A percentile compares a stretch with the other conserved stretches of the same genome.
Evolutionary conservation across 2,797 vertebrate genomes (phyloP).

Genomic region (Arctocebus calabarensis): DNA sequence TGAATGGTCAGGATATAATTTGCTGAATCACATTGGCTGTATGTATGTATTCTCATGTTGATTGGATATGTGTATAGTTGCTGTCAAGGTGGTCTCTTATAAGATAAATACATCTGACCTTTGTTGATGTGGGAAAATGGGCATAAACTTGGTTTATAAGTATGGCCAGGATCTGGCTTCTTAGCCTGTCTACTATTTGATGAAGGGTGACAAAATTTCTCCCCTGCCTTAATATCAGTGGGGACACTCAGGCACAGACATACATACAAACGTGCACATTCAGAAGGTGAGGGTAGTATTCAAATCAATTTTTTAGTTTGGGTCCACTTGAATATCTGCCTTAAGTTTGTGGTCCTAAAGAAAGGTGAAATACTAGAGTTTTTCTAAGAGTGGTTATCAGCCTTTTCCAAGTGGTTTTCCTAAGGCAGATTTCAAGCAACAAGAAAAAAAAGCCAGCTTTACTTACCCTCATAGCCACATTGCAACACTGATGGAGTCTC

Average conservation of each 20-base stretch:
- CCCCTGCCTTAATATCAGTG: neutral
- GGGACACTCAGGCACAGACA: neutral
- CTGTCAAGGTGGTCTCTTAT: neutral
- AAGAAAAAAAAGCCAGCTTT: neutral
- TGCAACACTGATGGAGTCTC: neutral
- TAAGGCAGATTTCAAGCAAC: neutral
- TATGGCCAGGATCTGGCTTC: neutral
- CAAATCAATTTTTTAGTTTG: neutral
- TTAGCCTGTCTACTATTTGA: neutral
- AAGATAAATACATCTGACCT: conserved; percentile 1
- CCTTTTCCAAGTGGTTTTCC: neutral
- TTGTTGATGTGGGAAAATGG: neutral
- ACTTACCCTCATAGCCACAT: too few species aligned
- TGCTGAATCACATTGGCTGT: neutral
- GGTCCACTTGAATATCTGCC: neutral
- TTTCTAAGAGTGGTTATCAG: neutral
- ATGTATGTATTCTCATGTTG: neutral
- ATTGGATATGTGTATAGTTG: neutral
- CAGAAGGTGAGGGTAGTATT: neutral
- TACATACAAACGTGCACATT: neutral
- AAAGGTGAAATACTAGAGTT: neutral
- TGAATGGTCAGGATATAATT: neutral
- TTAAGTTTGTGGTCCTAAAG: neutral
- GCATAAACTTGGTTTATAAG: neutral
- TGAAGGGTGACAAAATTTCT: neutral